Evolutionary conservation across 92 coral and sea anemone genomes (phyloP).

Genomic region (Epizoanthus fatuus): DNA sequence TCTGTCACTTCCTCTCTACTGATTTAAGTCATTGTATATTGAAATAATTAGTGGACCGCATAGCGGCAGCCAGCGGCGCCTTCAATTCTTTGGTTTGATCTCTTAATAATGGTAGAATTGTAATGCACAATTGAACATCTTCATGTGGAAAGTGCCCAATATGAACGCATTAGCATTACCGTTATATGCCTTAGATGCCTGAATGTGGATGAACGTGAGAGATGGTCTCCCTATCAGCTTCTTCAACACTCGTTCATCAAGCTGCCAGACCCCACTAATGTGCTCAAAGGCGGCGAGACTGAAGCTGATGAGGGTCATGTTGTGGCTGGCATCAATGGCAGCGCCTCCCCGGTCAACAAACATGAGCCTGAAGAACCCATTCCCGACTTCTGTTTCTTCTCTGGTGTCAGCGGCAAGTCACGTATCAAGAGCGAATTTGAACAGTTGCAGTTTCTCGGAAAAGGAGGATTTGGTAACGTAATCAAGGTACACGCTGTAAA

Average conservation of each 20-base stretch:
- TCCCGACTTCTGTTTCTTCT: constrained; percentile 86
- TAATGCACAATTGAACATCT: too few relatives aligned
- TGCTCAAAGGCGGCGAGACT: constrained; percentile 39
- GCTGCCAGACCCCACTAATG: constrained; percentile 35
- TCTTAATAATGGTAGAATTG: too few relatives aligned
- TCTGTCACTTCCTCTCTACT: too few relatives aligned
- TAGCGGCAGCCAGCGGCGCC: too few relatives aligned
- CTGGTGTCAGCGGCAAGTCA: constrained; percentile 93
- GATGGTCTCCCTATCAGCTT: constrained; percentile 90
- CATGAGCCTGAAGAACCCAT: constrained; percentile 75
- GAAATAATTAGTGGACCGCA: too few relatives aligned
- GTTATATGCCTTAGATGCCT: constrained; percentile 72
- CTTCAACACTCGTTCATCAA: constrained; percentile 83
- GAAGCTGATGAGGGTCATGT: constrained; percentile 40
- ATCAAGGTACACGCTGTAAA: constrained; percentile 71
- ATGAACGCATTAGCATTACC: background rate
- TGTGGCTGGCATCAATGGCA: constrained; percentile 41
- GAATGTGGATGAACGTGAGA: constrained; percentile 81
- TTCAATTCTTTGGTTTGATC: too few relatives aligned
- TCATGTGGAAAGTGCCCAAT: too few relatives aligned
- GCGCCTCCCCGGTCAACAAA: constrained; percentile 47
- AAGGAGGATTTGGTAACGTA: constrained; percentile 98
- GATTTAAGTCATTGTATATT: too few relatives aligned
- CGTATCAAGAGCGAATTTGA: constrained; percentile 96
- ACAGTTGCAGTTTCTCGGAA: constrained; percentile 91